Percentiles rank a stretch among this genome's conserved stretches.
Conservation (phyloP, 2,113 vertebrate species). For the Sphaerodactylus townsendi region DNA sequence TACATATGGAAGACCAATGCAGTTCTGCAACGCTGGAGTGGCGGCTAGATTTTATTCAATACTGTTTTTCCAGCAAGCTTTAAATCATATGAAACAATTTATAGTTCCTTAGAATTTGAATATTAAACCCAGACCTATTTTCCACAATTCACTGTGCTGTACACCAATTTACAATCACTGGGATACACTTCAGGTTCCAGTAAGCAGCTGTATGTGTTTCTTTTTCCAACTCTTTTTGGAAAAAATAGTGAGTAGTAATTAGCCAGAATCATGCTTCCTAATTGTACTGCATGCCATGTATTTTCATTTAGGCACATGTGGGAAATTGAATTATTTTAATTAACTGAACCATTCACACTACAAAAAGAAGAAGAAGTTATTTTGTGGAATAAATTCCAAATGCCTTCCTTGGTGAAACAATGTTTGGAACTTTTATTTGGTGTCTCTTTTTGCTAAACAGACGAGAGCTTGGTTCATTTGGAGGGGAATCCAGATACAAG, state of each 20-base stretch:
- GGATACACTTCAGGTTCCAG: conserved; percentile 10
- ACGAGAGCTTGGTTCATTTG: conserved; percentile 60
- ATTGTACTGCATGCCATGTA: not conserved
- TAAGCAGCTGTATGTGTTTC: conserved; percentile 10
- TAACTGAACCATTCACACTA: conserved; percentile 36
- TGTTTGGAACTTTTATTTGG: conserved; percentile 28
- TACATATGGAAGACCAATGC: not conserved
- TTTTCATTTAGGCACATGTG: conserved; percentile 15
- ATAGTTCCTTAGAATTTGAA: not conserved
- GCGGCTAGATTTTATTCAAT: not conserved
- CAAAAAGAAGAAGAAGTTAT: conserved; percentile 15
- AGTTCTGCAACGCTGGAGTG: not conserved
- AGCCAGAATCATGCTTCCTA: not conserved
- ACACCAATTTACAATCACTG: not conserved
- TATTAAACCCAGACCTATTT: not conserved
- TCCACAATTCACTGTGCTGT: not conserved
- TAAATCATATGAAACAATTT: not conserved
- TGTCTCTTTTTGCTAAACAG: conserved; percentile 22
- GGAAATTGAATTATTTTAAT: conserved; percentile 33
- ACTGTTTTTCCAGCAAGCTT: not conserved
- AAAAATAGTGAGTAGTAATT: not conserved
- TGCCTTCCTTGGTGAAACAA: conserved; percentile 44
- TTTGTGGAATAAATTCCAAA: conserved; percentile 45
- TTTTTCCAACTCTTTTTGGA: conserved; percentile 3
- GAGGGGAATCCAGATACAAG: conserved; percentile 46